A percentile compares a stretch with the other conserved stretches of the same genome.
Conservation (phyloP, 2,113 vertebrate genomes). For the Rhizomys pruinosus region DNA sequence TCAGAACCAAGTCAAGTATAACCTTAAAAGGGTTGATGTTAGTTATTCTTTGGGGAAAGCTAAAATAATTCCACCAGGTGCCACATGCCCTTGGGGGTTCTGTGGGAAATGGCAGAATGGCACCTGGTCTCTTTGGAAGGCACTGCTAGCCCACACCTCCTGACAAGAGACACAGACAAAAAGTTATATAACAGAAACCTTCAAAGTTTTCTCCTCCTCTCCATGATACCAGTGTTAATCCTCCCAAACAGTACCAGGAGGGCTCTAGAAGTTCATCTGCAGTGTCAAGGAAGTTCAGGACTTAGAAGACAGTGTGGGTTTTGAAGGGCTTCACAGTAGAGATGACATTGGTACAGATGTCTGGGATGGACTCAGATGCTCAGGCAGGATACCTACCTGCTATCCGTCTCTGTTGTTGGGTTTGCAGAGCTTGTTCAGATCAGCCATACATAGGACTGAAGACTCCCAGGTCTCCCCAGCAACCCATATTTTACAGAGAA, state of each 20-base stretch:
- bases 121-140: neutral
- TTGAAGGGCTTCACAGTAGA: neutral
- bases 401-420: neutral
- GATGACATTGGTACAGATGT: fast-evolving
- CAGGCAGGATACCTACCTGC: fast-evolving
- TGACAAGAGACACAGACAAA: neutral
- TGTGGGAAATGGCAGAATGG: neutral
- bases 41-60: neutral
- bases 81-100: neutral
- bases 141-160: neutral
- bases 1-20: neutral
- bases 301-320: neutral
- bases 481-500: neutral
- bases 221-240: neutral
- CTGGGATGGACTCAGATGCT: fast-evolving
- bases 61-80: neutral
- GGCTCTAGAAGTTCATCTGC: neutral
- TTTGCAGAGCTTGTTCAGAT: neutral
- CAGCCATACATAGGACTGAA: neutral
- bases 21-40: neutral
- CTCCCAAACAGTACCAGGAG: neutral
- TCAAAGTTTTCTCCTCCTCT: neutral
- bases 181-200: slow-evolving; percentile 50
- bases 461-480: neutral
- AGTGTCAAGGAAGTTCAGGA: neutral